phyloP scores from a whole-genome alignment of 2,888 invertebrate species.

The Andrena flavipes region DNA sequence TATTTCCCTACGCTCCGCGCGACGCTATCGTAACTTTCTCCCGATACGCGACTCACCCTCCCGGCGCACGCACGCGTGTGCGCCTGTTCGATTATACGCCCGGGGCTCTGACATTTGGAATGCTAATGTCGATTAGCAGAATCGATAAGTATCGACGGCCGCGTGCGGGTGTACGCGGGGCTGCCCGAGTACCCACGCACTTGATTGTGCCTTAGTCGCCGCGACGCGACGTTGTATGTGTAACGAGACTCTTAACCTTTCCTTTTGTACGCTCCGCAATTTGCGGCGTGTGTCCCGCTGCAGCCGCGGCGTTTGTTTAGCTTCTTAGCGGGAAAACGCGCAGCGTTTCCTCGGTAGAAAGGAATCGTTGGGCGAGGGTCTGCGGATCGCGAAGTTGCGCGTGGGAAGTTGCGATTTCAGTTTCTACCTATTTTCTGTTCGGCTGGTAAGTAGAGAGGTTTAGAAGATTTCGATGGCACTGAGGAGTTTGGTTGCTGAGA shows the following conservation, averaged over 20 bases:
- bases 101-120: conserved; percentile 73
- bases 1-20: conserved; percentile 38
- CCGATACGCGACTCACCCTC: conserved; percentile 20
- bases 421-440: no score
- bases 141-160: conserved; percentile 67
- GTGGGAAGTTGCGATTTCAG: no score
- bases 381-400: no score
- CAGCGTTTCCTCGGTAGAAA: neutral
- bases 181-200: conserved; percentile 55
- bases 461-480: no score
- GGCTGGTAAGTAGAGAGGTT: no score
- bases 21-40: conserved; percentile 68
- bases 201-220: conserved; percentile 34
- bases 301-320: conserved; percentile 28
- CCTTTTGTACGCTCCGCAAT: conserved; percentile 35
- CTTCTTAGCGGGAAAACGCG: conserved; percentile 8
- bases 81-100: conserved; percentile 49
- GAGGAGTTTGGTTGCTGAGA: no score
- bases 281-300: conserved; percentile 29
- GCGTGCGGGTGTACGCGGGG: conserved; percentile 37
- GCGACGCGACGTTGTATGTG: conserved; percentile 6
- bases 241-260: conserved; percentile 49
- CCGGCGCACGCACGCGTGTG: conserved; percentile 14
- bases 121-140: conserved; percentile 75
- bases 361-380: neutral